These are phyloP conservation scores for Lordiphosa fenestrarum DNA, from an alignment of 2,888 invertebrate species.

Conservation along the genomic window DNA sequence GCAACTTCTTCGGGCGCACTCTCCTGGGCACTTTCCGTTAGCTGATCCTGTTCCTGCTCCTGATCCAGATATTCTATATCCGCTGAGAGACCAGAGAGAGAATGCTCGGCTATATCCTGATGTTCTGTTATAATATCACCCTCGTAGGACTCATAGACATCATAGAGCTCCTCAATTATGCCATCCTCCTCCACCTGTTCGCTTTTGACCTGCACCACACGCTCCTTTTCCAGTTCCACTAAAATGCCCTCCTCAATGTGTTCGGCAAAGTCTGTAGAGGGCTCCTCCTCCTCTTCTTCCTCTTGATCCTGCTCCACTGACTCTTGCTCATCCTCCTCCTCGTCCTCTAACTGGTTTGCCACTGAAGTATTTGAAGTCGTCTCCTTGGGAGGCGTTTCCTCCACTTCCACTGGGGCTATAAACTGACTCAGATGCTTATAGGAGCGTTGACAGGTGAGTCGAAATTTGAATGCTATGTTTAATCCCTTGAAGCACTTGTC, in stretches of 20 bases:
- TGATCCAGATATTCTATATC: constrained; percentile 73
- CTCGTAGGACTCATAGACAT: constrained; percentile 72
- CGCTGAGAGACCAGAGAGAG: constrained; percentile 57
- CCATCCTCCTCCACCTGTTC: constrained; percentile 75
- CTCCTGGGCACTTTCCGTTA: constrained; percentile 65
- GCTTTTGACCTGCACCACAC: constrained; percentile 46
- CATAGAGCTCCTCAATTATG: constrained; percentile 67
- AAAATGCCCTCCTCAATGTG: constrained; percentile 32
- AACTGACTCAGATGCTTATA: constrained; percentile 76
- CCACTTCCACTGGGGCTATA: constrained; percentile 75
- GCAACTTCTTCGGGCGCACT: constrained; percentile 50
- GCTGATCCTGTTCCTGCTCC: constrained; percentile 47
- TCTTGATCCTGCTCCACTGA: constrained; percentile 24
- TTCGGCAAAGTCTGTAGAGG: constrained; percentile 13
- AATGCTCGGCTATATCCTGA: constrained; percentile 38
- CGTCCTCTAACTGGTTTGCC: constrained; percentile 24
- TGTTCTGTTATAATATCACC: constrained; percentile 45
- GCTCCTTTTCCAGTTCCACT: constrained; percentile 40
- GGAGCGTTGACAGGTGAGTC: constrained; percentile 71
- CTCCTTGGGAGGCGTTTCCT: background rate
- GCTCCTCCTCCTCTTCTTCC: constrained; percentile 28
- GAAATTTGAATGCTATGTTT: constrained; percentile 70
- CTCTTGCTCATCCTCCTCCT: constrained; percentile 15
- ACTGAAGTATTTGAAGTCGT: too few relatives aligned
- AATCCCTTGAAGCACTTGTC: constrained; percentile 66